These are phyloP conservation scores for Brenthis hecate DNA, from an alignment of 2,888 invertebrate genomes.

Conservation along the genomic window DNA sequence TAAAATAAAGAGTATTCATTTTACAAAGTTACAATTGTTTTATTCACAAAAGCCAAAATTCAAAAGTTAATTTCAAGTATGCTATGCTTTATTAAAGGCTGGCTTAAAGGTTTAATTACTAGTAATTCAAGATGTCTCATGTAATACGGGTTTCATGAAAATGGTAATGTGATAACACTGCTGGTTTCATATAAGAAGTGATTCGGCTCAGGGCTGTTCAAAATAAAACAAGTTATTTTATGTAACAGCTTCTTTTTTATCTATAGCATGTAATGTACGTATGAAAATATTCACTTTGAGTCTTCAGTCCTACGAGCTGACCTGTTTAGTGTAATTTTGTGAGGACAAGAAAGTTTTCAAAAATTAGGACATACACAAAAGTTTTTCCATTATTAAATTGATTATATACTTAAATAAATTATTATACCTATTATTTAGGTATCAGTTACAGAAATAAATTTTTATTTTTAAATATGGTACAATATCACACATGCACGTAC, in stretches of 20 bases:
- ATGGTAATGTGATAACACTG: conserved; percentile 24
- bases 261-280: too few relatives aligned
- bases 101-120: conserved; percentile 15
- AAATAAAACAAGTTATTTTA: not conserved
- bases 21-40: not conserved
- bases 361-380: not conserved
- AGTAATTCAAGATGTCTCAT: conserved; percentile 13
- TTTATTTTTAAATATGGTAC: too few relatives aligned
- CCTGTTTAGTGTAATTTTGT: not conserved
- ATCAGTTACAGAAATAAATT: too few relatives aligned
- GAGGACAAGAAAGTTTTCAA: not conserved
- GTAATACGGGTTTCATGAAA: conserved; percentile 23
- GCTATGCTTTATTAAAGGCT: conserved; percentile 15
- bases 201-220: conserved; percentile 18
- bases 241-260: not conserved
- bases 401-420: too few relatives aligned
- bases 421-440: too few relatives aligned
- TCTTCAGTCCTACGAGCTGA: too few relatives aligned
- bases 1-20: too few relatives aligned
- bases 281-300: too few relatives aligned
- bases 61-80: conserved; percentile 5
- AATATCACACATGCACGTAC: too few relatives aligned
- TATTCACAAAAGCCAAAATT: not conserved
- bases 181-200: conserved; percentile 16
- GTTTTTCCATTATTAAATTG: too few relatives aligned